Evolutionary conservation across 2,113 vertebrate genomes (phyloP).

Genomic region (Ginglymostoma cirratum): DNA sequence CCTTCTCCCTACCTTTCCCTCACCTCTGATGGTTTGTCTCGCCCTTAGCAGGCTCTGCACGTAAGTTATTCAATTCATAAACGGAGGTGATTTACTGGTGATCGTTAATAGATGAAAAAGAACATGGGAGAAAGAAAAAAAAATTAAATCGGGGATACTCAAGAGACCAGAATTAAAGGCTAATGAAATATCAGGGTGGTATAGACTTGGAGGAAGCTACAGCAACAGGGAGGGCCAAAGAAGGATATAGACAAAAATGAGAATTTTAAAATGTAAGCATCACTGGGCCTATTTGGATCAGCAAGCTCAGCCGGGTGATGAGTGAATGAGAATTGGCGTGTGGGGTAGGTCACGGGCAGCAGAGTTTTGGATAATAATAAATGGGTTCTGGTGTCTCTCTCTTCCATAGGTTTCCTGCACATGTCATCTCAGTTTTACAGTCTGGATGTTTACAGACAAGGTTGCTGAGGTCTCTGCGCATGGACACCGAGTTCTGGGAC

Average conservation of each 20-base stretch:
- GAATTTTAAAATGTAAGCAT: not conserved
- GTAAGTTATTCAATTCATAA: no score
- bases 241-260: not conserved
- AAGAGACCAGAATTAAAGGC: not conserved
- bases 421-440: slow-evolving; percentile 56
- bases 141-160: not conserved
- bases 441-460: slow-evolving; percentile 71
- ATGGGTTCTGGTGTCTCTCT: not conserved
- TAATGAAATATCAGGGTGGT: not conserved
- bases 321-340: not conserved
- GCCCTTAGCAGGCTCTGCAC: no score
- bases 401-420: slow-evolving; percentile 67
- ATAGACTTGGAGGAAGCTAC: not conserved
- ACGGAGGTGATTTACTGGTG: no score
- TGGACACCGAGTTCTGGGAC: slow-evolving; percentile 76
- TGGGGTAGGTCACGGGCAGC: not conserved
- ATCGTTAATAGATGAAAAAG: no score
- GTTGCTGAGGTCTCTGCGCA: slow-evolving; percentile 66
- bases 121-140: no score
- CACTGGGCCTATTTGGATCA: not conserved
- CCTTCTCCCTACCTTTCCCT: no score
- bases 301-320: not conserved
- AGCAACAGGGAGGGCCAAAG: not conserved
- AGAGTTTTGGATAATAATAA: not conserved
- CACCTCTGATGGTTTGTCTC: no score